Base-by-base conservation (phyloP, 1,140 invertebrate genomes). In the Drosophila bocqueti region DNA sequence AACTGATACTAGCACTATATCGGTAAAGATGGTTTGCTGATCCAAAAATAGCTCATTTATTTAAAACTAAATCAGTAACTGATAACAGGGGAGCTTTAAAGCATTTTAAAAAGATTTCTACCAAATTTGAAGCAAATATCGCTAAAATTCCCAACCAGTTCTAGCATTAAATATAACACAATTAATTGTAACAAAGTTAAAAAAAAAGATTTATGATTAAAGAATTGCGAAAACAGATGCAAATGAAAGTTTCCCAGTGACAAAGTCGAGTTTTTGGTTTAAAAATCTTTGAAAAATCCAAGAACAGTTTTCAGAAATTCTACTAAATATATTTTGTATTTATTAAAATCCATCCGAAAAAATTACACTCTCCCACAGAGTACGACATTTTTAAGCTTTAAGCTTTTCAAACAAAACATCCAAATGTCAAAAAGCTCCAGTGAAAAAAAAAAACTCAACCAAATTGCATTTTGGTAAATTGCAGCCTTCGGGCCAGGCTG, bases 401-500 rank as follows among this genome's bases (percentile, higher is more conserved):
- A 77, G 75, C 74, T 77, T 10, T 3, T n/a, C 26, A 47, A 26
- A 49, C 24, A 38, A 49, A 24, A 24, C 38, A 24, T 4, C 1
- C 2, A 40, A 68, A 72, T 68, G 18, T 21, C 47, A 54, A 61
- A 62, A 59, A 55, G 58, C 64, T 47, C 8, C 2, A 46, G 5
- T 15, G 2, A 10, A 13, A 36, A 24, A 36, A 24, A 38, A 16
- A 40, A 26, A n/a, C 36, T 9, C 54, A 40, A 24, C 9, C 8
- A 57, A 38, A 52, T 73, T 74, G 71, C 67, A 74, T 73, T 73
- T 31, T 38, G 36, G 24, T 29, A 36, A 73, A 73, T 38, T 73
- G 49, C 67, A 65, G 46, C 65, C 45, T 68, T 65, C 47, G 11
- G 34, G 31, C 3, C 49, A 15, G 10, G 4, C 55, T 16, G 18